Conservation (phyloP, 2,888 invertebrate genomes). For the Rotaria magnacalcarata region DNA sequence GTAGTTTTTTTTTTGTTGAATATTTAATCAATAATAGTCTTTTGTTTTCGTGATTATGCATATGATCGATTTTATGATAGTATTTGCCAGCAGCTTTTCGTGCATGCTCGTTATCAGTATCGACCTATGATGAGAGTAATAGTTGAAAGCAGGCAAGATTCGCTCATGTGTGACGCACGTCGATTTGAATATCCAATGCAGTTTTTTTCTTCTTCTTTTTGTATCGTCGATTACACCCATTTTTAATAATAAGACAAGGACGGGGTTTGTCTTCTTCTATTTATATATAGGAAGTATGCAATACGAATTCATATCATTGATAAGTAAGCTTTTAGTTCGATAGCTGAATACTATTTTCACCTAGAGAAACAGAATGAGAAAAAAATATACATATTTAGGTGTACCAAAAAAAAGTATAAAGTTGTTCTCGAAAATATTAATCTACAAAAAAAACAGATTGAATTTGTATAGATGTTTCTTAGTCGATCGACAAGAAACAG, state of each 20-base stretch:
- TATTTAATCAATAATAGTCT: background rate
- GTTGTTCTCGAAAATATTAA: background rate
- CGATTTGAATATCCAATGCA: background rate
- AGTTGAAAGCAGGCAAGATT: slow-evolving; percentile 1
- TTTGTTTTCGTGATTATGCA: background rate
- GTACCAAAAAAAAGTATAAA: background rate
- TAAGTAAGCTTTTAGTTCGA: background rate
- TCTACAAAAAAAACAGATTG: background rate
- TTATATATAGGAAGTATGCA: background rate
- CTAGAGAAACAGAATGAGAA: background rate
- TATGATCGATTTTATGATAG: background rate
- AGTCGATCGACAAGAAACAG: background rate
- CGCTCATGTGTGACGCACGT: slow-evolving; percentile 18
- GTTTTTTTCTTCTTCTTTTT: background rate
- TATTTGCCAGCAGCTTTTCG: background rate
- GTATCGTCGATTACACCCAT: slow-evolving; percentile 14
- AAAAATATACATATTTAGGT: background rate
- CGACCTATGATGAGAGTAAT: background rate
- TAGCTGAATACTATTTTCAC: background rate
- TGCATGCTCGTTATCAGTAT: background rate
- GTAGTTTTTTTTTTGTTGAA: background rate
- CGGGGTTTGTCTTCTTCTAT: background rate
- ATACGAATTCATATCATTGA: background rate
- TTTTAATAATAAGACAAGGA: background rate
- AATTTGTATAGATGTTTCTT: background rate